Conservation (phyloP, 2,113 vertebrate genomes). For the Rhinolophus ferrumequinum region DNA sequence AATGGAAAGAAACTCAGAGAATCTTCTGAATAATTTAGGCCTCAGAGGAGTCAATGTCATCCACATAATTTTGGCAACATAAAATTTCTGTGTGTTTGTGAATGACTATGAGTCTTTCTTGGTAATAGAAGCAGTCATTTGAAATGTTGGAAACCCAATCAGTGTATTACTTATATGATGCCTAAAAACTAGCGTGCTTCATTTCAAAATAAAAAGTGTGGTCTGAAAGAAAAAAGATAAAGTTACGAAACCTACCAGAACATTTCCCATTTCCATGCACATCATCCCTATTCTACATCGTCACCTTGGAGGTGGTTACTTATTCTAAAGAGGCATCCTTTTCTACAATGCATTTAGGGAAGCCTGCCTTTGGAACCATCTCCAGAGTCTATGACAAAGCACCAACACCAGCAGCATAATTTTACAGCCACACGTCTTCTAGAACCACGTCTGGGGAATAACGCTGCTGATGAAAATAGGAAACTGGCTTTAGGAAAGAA, state of each 20-base stretch:
- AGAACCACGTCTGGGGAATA: not conserved
- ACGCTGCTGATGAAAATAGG: not conserved
- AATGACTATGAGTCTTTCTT: constrained; percentile 53
- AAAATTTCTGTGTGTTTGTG: constrained; percentile 29
- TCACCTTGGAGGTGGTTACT: not conserved
- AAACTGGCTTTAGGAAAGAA: constrained; percentile 31
- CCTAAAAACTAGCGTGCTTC: constrained; percentile 49
- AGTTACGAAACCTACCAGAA: constrained; percentile 15
- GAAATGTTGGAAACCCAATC: constrained; percentile 65
- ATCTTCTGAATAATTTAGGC: constrained; percentile 48
- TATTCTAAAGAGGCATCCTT: not conserved
- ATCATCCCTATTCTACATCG: not conserved
- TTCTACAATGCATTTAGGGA: not conserved
- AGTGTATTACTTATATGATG: constrained; percentile 44
- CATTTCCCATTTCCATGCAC: not conserved
- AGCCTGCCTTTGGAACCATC: not conserved
- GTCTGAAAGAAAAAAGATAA: not conserved
- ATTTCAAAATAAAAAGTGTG: constrained; percentile 55
- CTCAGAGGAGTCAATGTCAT: not conserved
- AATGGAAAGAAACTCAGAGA: not conserved
- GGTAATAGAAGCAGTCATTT: constrained; percentile 20
- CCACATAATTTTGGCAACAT: constrained; percentile 49
- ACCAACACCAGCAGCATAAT: not conserved
- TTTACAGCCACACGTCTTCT: not conserved
- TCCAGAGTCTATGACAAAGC: not conserved